These are phyloP conservation scores for Bergia sp. DNA, from an alignment of 92 coral and sea anemone genomes.

Conservation along the genomic window DNA sequence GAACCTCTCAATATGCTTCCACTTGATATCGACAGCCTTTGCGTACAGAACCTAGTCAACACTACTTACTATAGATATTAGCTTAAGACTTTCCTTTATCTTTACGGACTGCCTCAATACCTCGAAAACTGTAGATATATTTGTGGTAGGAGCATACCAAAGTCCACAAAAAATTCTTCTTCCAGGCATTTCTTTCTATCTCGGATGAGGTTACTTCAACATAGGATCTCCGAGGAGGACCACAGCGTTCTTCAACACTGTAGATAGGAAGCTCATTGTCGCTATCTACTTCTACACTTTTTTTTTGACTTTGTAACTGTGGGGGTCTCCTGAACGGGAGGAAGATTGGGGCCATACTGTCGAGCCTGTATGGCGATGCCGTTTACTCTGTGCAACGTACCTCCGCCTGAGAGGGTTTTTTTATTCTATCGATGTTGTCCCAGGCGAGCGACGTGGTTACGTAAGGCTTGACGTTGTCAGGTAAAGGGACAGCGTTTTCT, in stretches of 20 bases:
- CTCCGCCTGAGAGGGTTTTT: conserved; percentile 52
- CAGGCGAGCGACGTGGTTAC: conserved; percentile 59
- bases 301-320: too few species aligned
- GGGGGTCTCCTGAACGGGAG: too few species aligned
- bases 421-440: conserved; percentile 67
- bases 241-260: too few species aligned
- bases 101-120: conserved; percentile 9
- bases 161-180: too few species aligned
- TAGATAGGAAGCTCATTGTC: too few species aligned
- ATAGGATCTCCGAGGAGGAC: too few species aligned
- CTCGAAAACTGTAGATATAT: background rate
- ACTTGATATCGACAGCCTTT: background rate
- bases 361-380: conserved; percentile 61
- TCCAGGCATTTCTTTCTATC: too few species aligned
- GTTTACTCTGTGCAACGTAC: background rate
- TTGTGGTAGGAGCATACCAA: too few species aligned
- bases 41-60: conserved; percentile 68
- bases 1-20: conserved; percentile 38
- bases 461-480: conserved; percentile 47
- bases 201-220: too few species aligned
- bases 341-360: conserved; percentile 22
- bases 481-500: conserved; percentile 49
- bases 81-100: background rate
- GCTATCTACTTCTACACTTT: too few species aligned
- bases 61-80: conserved; percentile 22